Evolutionary conservation across 2,797 vertebrate genomes (phyloP), one percentile per base, ranked within the genome.

Genomic region (Sylvia borin): DNA sequence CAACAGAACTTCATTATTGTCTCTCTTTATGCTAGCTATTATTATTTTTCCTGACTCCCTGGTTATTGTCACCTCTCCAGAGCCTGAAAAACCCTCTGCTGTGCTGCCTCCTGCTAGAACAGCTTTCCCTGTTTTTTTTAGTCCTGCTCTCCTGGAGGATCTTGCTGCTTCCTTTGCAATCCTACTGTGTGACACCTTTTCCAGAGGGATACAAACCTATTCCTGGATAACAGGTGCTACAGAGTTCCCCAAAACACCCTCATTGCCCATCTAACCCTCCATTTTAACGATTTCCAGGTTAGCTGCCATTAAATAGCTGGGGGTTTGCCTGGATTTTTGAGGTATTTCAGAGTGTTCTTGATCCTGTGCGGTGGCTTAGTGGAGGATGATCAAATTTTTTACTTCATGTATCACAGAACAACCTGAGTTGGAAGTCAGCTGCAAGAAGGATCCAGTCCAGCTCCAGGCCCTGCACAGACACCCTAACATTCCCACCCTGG

Each of bases 381-480:
- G 36, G 13, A 86, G 67, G n/a, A 1, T 11, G 21, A 43, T 27
- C 45, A 50, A 7, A 26, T 40, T 77, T 84, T 53, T 85, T 16
- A 67, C 50, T 60, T 78, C 47, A 19, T 26, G 12, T 34, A 50
- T 36, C 55, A 36, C 22, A 55, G 50, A 70, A 43, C 6, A 45
- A 3, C 36, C 57, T 34, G 25, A 83, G 20, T 0, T 25, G 43
- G 50, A 76, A 70, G 24, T 32, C 4, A 70, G 7, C 36, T 7
- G 3, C 16, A 29, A 3, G 57, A 11, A 38, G 43, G 36, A 38
- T 5, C n/a, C 11, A 62, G 20, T 0, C 9, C 34, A 20, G 0
- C 40, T 0, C 19, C 62, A 11, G 18, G 0, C 7, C 24, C 48
- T 62, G 50, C 55, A 2, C 57, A 57, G 62, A n/a, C 19, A 0